Evolutionary conservation across 2,888 invertebrate genomes (phyloP).

Genomic region (Horisme vitalbata): DNA sequence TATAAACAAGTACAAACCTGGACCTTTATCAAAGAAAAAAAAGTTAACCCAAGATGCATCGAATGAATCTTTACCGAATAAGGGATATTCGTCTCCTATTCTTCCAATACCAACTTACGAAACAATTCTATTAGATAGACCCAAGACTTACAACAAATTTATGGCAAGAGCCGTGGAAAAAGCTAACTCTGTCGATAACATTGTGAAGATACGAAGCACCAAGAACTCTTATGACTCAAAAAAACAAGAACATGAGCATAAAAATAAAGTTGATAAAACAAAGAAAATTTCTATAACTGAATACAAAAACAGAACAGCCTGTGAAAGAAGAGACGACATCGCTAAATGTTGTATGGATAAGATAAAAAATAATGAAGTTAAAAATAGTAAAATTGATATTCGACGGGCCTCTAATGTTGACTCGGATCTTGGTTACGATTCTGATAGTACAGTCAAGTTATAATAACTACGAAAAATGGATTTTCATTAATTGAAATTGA

Average conservation of each 20-base stretch:
- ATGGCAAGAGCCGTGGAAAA: neutral
- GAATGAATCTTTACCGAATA: constrained; percentile 1
- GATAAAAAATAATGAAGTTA: neutral
- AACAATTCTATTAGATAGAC: constrained; percentile 30
- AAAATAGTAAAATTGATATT: neutral
- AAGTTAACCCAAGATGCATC: neutral
- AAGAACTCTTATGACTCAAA: neutral
- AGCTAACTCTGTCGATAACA: neutral
- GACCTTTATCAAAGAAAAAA: constrained; percentile 24
- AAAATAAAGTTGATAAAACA: constrained; percentile 11
- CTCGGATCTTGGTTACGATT: constrained; percentile 49
- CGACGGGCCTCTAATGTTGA: constrained; percentile 29
- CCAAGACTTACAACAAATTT: neutral
- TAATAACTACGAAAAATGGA: constrained; percentile 2
- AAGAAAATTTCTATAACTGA: constrained; percentile 55
- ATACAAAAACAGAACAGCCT: constrained; percentile 45
- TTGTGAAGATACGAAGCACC: neutral
- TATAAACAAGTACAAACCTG: constrained; percentile 7
- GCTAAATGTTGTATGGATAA: neutral
- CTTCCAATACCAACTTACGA: constrained; percentile 58
- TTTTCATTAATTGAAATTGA: too few species aligned
- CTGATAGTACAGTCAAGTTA: constrained; percentile 43
- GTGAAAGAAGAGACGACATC: constrained; percentile 3
- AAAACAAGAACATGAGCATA: constrained; percentile 1
- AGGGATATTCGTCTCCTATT: constrained; percentile 58